Evolutionary conservation across 2,797 vertebrate genomes (phyloP).

Genomic region (Macropus fuliginosus): DNA sequence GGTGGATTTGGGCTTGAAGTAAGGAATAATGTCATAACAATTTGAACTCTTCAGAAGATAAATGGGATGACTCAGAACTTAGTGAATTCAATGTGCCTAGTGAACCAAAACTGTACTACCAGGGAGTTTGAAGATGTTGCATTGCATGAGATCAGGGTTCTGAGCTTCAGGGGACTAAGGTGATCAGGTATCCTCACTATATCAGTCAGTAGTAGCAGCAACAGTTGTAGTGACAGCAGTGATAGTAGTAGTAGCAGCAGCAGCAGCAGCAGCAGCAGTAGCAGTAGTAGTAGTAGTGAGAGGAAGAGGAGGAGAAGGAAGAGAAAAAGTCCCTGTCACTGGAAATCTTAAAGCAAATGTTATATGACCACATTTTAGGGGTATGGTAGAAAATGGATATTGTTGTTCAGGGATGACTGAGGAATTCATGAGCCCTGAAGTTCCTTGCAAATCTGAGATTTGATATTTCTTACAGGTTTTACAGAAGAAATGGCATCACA

Average conservation of each 20-base stretch:
- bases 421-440: background rate
- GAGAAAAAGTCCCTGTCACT: background rate
- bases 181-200: background rate
- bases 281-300: background rate
- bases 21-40: background rate
- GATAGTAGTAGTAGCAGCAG: background rate
- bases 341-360: background rate
- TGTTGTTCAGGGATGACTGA: background rate
- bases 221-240: background rate
- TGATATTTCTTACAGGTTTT: background rate
- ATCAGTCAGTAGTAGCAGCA: background rate
- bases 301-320: background rate
- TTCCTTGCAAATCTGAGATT: background rate
- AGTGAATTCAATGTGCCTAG: background rate
- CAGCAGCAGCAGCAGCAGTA: background rate
- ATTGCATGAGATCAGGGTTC: background rate
- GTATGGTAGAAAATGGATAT: background rate
- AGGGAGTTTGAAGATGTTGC: background rate
- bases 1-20: background rate
- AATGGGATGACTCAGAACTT: background rate
- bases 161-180: background rate
- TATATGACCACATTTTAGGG: background rate
- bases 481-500: background rate
- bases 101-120: background rate
- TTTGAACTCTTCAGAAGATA: background rate